Conservation (phyloP, 2,113 vertebrate species). For the Platysternon megacephalum region DNA sequence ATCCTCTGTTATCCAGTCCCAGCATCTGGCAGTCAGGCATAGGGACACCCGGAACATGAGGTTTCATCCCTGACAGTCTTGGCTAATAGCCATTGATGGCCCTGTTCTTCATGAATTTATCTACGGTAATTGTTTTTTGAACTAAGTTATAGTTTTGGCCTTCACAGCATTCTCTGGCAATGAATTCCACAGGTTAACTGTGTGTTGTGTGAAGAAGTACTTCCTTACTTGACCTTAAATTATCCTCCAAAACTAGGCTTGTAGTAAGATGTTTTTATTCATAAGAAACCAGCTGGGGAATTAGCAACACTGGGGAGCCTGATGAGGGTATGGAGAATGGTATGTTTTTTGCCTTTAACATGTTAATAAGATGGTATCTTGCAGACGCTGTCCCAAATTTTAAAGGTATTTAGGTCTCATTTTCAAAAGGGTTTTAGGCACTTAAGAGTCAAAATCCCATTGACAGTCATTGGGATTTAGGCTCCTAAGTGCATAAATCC, state of each 20-base stretch:
- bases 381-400: not conserved
- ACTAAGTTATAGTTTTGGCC: not conserved
- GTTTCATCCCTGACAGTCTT: not conserved
- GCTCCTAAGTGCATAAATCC: not conserved
- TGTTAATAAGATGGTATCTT: not conserved
- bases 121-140: not conserved
- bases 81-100: not conserved
- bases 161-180: not conserved
- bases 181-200: not conserved
- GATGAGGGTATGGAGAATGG: not conserved
- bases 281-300: not conserved
- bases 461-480: not conserved
- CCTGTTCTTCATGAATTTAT: not conserved
- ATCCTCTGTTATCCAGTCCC: not conserved
- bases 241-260: not conserved
- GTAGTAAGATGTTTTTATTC: not conserved
- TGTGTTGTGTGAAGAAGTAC: not conserved
- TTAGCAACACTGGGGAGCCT: not conserved
- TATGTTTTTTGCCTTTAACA: not conserved
- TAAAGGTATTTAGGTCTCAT: not conserved
- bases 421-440: not conserved
- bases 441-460: not conserved
- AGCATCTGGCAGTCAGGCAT: not conserved
- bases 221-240: not conserved
- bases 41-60: not conserved